Evolutionary conservation across 2,888 invertebrate species (phyloP).

Genomic region (Unio pictorum): DNA sequence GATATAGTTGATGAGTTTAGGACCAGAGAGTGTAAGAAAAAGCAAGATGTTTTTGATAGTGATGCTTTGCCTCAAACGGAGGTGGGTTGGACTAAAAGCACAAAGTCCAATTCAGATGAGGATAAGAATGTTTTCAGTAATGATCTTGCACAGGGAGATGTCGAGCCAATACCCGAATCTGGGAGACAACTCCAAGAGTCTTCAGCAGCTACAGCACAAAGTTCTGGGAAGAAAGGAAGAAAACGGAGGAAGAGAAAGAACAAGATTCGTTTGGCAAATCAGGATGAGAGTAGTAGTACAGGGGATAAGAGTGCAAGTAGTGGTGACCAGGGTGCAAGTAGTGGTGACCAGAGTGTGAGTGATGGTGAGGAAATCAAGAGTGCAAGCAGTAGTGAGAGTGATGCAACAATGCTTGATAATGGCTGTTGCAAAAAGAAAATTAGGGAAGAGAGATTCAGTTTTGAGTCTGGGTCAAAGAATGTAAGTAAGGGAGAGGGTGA

Average conservation of each 20-base stretch:
- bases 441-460: slow-evolving; percentile 3
- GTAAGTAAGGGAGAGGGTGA: background rate
- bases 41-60: background rate
- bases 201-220: too few species aligned
- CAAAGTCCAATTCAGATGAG: slow-evolving; percentile 2
- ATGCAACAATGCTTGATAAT: slow-evolving; percentile 5
- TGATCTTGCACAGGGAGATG: slow-evolving; percentile 23
- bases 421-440: slow-evolving; percentile 7
- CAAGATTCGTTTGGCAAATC: slow-evolving; percentile 7
- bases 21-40: too few species aligned
- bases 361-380: background rate
- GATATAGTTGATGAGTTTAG: slow-evolving; percentile 22
- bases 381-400: slow-evolving; percentile 1
- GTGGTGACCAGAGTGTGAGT: slow-evolving; percentile 8
- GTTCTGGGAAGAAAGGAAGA: slow-evolving; percentile 1
- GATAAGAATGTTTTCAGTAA: slow-evolving; percentile 9
- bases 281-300: slow-evolving; percentile 7
- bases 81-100: background rate
- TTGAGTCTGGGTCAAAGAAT: slow-evolving; percentile 1
- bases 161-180: slow-evolving; percentile 7
- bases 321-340: slow-evolving; percentile 23
- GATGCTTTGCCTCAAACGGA: background rate
- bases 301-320: slow-evolving; percentile 15
- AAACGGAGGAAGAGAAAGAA: slow-evolving; percentile 9
- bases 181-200: background rate